Evolutionary conservation across 2,113 vertebrate species (phyloP).

Genomic region (Triplophysa tibetana): DNA sequence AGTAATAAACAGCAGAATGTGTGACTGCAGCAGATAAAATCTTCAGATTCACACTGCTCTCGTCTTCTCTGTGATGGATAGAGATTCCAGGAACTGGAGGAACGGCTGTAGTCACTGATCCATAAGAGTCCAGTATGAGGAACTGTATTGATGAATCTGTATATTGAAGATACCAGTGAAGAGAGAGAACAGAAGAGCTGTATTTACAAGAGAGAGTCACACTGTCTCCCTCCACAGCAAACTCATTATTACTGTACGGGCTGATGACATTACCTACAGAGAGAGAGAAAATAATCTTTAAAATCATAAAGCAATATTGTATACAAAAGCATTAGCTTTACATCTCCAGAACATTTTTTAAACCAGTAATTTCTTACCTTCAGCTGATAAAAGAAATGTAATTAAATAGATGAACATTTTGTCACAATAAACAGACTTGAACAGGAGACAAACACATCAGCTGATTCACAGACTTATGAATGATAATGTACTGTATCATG

Average conservation of each 20-base stretch:
- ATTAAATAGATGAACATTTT: constrained; percentile 23
- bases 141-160: constrained; percentile 17
- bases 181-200: too few relatives aligned
- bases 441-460: neutral
- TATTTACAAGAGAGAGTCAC: constrained; percentile 37
- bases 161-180: constrained; percentile 18
- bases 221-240: neutral
- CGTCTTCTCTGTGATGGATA: neutral
- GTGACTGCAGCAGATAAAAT: constrained; percentile 10
- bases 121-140: constrained; percentile 2
- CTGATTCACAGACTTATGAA: neutral
- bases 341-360: too few relatives aligned
- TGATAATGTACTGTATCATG: neutral
- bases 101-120: neutral
- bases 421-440: neutral
- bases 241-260: neutral
- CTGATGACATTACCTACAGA: neutral
- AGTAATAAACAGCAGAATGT: constrained; percentile 7
- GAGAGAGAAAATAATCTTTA: too few relatives aligned
- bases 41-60: constrained; percentile 26
- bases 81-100: constrained; percentile 17
- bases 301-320: too few relatives aligned
- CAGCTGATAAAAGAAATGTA: neutral
- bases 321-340: too few relatives aligned
- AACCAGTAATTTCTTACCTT: too few relatives aligned